A percentile compares a stretch with the other conserved stretches of the same genome.
Evolutionary conservation across 1,140 invertebrate species (phyloP).

Genomic region (Melanaphis sacchari): DNA sequence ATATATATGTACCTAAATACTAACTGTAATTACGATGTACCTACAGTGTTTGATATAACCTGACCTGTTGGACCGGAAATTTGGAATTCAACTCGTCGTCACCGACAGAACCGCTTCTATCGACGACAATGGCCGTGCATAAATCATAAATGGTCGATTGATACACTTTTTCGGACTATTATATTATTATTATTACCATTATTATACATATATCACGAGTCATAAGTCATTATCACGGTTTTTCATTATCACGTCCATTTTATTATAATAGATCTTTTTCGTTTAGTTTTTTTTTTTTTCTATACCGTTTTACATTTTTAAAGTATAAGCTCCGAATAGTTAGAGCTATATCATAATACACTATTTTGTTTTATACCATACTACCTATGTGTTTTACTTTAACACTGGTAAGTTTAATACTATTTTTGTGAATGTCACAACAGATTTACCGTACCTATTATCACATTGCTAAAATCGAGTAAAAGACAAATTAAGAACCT

Average conservation of each 20-base stretch:
- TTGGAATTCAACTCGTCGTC: slow-evolving; percentile 10
- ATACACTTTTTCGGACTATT: neutral
- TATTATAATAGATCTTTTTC: neutral
- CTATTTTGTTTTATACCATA: neutral
- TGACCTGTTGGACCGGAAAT: neutral
- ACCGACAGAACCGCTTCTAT: neutral
- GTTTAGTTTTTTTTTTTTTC: neutral
- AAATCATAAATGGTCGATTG: neutral
- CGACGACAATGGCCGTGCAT: neutral
- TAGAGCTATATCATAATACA: neutral
- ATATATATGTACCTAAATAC: neutral
- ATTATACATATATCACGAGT: neutral
- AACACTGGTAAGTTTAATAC: neutral
- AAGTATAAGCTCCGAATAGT: neutral
- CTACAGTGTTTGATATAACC: neutral
- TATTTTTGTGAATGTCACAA: neutral
- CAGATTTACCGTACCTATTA: neutral
- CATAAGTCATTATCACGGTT: neutral
- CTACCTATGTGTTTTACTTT: too few species aligned
- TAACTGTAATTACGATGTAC: neutral
- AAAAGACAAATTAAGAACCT: neutral
- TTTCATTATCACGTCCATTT: neutral
- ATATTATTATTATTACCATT: neutral
- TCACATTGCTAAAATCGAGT: neutral
- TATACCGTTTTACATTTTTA: neutral